These are phyloP conservation scores for Protomyctophum bolini DNA, from an alignment of 2,113 vertebrate genomes.

Conservation along the genomic window DNA sequence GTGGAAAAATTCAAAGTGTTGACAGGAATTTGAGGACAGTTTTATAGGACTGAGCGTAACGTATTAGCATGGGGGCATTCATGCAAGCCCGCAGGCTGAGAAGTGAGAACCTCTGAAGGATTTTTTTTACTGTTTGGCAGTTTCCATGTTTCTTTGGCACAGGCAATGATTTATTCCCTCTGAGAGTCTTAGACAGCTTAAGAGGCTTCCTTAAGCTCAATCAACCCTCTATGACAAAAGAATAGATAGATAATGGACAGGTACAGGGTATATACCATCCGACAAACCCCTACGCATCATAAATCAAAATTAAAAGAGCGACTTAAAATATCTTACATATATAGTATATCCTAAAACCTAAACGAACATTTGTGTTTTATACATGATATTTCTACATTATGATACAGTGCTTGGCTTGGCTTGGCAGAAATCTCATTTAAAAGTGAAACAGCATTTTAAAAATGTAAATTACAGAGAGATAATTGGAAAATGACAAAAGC, in stretches of 20 bases:
- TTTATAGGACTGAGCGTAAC: slow-evolving; percentile 48
- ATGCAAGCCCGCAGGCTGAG: slow-evolving; percentile 61
- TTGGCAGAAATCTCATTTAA: slow-evolving; percentile 48
- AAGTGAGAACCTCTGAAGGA: slow-evolving; percentile 56
- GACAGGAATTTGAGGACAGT: slow-evolving; percentile 44
- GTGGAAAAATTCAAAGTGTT: slow-evolving; percentile 15
- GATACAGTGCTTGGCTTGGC: slow-evolving; percentile 59
- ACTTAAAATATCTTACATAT: slow-evolving; percentile 60
- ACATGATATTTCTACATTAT: slow-evolving; percentile 66
- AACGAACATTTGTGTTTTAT: slow-evolving; percentile 60
- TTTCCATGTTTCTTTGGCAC: slow-evolving; percentile 61
- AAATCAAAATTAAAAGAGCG: slow-evolving; percentile 63
- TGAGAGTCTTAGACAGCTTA: slow-evolving; percentile 64
- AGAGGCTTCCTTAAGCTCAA: slow-evolving; percentile 55
- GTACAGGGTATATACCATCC: slow-evolving; percentile 34
- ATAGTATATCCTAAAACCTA: slow-evolving; percentile 35
- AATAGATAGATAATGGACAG: slow-evolving; percentile 29
- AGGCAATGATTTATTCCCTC: slow-evolving; percentile 66
- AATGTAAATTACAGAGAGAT: background rate
- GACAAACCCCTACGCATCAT: slow-evolving; percentile 31
- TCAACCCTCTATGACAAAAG: slow-evolving; percentile 4
- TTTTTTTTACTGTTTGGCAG: slow-evolving; percentile 64
- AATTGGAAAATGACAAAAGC: slow-evolving; percentile 36
- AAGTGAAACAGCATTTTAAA: slow-evolving; percentile 5
- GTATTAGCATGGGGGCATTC: slow-evolving; percentile 42